Conservation (phyloP, 2,113 vertebrate genomes). For the Daboia siamensis region DNA sequence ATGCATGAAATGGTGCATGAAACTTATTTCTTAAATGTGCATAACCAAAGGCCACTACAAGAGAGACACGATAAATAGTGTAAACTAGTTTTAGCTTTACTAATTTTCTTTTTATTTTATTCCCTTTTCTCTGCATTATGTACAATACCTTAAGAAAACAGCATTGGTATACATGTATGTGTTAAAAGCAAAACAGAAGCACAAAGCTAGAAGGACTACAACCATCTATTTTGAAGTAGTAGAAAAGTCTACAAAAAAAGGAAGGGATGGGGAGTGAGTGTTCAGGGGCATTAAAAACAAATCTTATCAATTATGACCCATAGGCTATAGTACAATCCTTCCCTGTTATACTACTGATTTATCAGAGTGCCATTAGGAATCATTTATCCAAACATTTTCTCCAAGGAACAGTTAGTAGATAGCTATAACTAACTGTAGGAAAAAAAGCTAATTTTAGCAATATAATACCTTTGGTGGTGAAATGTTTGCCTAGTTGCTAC, state of each 20-base stretch:
- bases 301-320: neutral
- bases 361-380: neutral
- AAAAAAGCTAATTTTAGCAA: neutral
- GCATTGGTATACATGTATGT: neutral
- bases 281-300: neutral
- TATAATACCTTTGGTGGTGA: neutral
- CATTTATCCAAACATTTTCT: neutral
- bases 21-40: neutral
- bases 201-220: neutral
- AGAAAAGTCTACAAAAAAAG: neutral
- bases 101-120: neutral
- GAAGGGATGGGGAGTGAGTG: neutral
- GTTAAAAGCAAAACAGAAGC: neutral
- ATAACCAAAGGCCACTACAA: neutral
- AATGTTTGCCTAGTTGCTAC: neutral
- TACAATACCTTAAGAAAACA: neutral
- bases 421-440: neutral
- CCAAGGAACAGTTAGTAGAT: neutral
- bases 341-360: neutral
- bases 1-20: neutral
- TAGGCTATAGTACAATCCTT: neutral
- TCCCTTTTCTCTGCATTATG: neutral
- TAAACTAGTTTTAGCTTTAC: neutral
- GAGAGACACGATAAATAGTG: neutral
- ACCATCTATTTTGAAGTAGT: neutral